Conservation (phyloP, 2,888 invertebrate genomes). For the Tinea semifulvella region DNA sequence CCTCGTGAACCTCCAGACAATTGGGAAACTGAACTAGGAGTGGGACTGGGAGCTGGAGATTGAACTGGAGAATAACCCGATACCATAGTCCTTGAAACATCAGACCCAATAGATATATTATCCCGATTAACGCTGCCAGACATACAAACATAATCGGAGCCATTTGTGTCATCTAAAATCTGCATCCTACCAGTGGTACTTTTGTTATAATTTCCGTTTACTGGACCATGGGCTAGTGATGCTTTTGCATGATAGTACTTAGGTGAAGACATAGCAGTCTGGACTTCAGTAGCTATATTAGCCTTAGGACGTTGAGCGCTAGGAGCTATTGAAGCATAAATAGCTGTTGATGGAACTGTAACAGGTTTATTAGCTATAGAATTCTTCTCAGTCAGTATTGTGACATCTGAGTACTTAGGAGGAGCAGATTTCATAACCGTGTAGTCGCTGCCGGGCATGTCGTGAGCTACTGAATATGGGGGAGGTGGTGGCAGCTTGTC, state of each 20-base stretch:
- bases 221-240: constrained; percentile 65
- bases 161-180: constrained; percentile 76
- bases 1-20: constrained; percentile 68
- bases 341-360: constrained; percentile 58
- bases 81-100: constrained; percentile 46
- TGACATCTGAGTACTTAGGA: constrained; percentile 57
- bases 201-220: constrained; percentile 42
- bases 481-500: constrained; percentile 64
- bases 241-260: constrained; percentile 67
- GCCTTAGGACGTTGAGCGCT: constrained; percentile 64
- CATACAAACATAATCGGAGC: constrained; percentile 86
- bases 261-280: constrained; percentile 57
- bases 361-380: constrained; percentile 50
- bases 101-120: constrained; percentile 42
- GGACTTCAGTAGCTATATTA: constrained; percentile 64
- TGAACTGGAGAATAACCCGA: constrained; percentile 60
- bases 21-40: constrained; percentile 69
- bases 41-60: constrained; percentile 71
- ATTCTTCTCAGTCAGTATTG: constrained; percentile 46
- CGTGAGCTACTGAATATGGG: constrained; percentile 39
- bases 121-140: constrained; percentile 70
- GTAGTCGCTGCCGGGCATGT: constrained; percentile 50
- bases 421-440: constrained; percentile 61
- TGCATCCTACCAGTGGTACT: constrained; percentile 49
- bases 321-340: constrained; percentile 62